Conservation (phyloP, 1,140 invertebrate genomes). For the Mamestra configurata region DNA sequence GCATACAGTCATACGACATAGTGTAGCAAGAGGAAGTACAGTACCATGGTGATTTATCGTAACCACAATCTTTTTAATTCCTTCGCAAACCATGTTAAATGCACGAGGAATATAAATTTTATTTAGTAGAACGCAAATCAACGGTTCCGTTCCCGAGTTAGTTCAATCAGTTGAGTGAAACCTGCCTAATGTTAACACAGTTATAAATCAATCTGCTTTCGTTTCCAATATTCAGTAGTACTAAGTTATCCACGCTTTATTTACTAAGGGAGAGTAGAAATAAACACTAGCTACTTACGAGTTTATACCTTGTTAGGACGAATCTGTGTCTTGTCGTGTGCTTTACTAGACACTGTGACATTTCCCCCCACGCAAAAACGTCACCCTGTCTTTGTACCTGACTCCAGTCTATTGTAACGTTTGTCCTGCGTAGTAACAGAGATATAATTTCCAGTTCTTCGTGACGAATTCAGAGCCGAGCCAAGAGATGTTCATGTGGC, state of each 20-base stretch:
- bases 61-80: not conserved
- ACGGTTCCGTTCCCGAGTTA: not conserved
- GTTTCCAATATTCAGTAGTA: slow-evolving; percentile 35
- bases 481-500: slow-evolving; percentile 93
- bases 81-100: not conserved
- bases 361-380: not conserved
- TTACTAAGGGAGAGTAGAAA: slow-evolving; percentile 29
- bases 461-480: slow-evolving; percentile 94
- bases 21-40: too few relatives aligned
- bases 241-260: slow-evolving; percentile 25
- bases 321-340: not conserved
- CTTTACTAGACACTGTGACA: not conserved
- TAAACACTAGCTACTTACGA: slow-evolving; percentile 6
- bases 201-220: slow-evolving; percentile 36
- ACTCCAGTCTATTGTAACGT: too few relatives aligned
- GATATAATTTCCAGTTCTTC: slow-evolving; percentile 72
- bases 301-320: not conserved
- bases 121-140: slow-evolving; percentile 18
- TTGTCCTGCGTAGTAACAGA: not conserved
- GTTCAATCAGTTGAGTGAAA: slow-evolving; percentile 32
- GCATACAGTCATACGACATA: too few relatives aligned
- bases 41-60: too few relatives aligned
- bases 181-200: not conserved
- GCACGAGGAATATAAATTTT: not conserved
- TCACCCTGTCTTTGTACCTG: not conserved